Evolutionary conservation across 2,113 vertebrate species (phyloP), one percentile per base, ranked within the genome.

Genomic region (Ceyx margarethae): DNA sequence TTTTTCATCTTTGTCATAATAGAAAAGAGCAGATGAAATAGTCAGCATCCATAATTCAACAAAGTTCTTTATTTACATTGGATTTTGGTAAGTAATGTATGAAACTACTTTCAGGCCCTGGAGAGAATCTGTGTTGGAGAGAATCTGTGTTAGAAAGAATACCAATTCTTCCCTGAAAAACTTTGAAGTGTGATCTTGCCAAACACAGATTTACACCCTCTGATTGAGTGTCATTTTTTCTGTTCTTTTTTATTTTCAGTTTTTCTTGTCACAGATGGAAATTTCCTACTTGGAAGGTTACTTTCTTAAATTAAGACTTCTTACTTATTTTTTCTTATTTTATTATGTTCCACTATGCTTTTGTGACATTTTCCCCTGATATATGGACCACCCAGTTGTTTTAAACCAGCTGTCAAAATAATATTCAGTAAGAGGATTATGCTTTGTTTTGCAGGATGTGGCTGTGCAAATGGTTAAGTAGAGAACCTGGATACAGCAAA

Each of bases 341-440:
- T 77, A 66, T 84, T 25, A n/a, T 15, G 3, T 89, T 85, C 37
- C n/a, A 28, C 45, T 90, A 20, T 40, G 53, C 18, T 94, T 78
- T 23, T 78, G 28, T 58, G 22, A 21, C 18, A 37, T 87, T 76
- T 94, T 54, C 65, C 23, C 51, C 56, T 29, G 10, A 31, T 73
- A 31, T 19, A n/a, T 76, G 17, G 93, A 89, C 93, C 90, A 95
- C 80, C 77, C 68, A 69, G 77, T 62, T 90, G 62, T 81, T 95
- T 79, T 73, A 92, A 90, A 50, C 46, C 69, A 87, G 50, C 81
- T 95, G 84, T 92, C 89, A 95, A 92, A 96, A 89, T 91, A 91
- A 46, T 17, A 31, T 56, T 85, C 26, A 46, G 43, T 85, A 33
- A 81, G 57, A 79, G 46, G 46, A 50, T 56, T 81, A 22, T 45